Evolutionary conservation across 2,113 vertebrate genomes (phyloP), one percentile per base, ranked within the genome.

Genomic region (Passer domesticus): DNA sequence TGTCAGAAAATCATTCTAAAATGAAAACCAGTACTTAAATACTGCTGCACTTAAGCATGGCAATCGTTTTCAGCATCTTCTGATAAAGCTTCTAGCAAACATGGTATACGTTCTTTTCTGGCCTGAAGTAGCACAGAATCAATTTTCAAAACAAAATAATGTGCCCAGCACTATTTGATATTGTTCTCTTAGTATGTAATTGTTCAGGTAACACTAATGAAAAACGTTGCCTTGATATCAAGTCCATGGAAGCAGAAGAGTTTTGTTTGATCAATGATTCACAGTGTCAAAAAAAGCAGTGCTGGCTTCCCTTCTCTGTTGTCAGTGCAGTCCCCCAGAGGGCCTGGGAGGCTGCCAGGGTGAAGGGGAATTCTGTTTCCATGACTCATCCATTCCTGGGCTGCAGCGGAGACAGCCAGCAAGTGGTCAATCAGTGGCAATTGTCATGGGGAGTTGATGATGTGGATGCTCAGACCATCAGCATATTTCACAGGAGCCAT

Each of bases 401-500:
- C 78, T 35, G 82, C 63, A 69, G 52, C 1, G 1, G 52, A 85
- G 93, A 74, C 56, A 83, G 82, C 59, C 87, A 74, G 70, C 91
- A 87, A 93, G 88, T 83, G 90, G 88, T 83, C 95, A 41, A 90
- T 94, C 6, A 64, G 52, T 33, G 90, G 56, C 93, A 83, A 93
- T 95, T 97, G 95, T 95, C 93, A 93, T 95, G 92, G 94, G 90
- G 63, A 86, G 63, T 0, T 41, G 86, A 37, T 70, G 82, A 86
- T 82, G 77, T 16, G 69, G 60, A 55, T 95, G 66, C 68, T 90
- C 91, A 93, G 84, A 80, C 85, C 87, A 96, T 95, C 79, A 92
- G 78, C 85, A 68, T 93, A 88, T 86, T 94, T 91, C 87, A 94
- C 85, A 90, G 90, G 79, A 88, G 80, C 41, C 60, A 53, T 74